Evolutionary conservation across 2,113 vertebrate species (phyloP).

Genomic region (Diadophis punctatus): DNA sequence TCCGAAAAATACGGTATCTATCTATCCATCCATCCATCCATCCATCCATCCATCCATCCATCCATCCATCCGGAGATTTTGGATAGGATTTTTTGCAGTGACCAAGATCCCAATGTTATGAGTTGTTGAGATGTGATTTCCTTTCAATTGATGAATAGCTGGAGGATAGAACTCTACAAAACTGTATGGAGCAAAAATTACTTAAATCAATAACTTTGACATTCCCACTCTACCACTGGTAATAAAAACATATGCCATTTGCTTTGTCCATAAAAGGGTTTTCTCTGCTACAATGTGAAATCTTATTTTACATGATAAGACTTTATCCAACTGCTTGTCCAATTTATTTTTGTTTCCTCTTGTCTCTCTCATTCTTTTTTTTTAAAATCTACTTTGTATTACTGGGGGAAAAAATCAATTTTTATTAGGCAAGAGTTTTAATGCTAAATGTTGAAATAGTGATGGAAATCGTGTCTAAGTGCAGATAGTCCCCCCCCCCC

Average conservation of each 20-base stretch:
- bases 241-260: slow-evolving; percentile 44
- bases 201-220: slow-evolving; percentile 50
- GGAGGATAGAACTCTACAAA: slow-evolving; percentile 25
- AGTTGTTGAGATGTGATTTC: not conserved
- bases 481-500: slow-evolving; percentile 47
- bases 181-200: slow-evolving; percentile 7
- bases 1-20: too few species aligned
- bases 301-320: slow-evolving; percentile 55
- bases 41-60: too few species aligned
- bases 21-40: too few species aligned
- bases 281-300: slow-evolving; percentile 36
- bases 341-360: slow-evolving; percentile 51
- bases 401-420: slow-evolving; percentile 45
- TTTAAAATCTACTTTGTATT: slow-evolving; percentile 50
- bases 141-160: not conserved
- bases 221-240: slow-evolving; percentile 28
- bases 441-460: slow-evolving; percentile 53
- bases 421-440: slow-evolving; percentile 57
- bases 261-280: slow-evolving; percentile 43
- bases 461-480: slow-evolving; percentile 57
- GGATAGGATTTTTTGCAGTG: not conserved
- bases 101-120: slow-evolving; percentile 16
- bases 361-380: not conserved
- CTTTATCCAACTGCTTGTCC: slow-evolving; percentile 53
- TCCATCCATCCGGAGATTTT: not conserved